Conservation (phyloP, 2,797 vertebrate genomes). For the Intellagama lesueurii region DNA sequence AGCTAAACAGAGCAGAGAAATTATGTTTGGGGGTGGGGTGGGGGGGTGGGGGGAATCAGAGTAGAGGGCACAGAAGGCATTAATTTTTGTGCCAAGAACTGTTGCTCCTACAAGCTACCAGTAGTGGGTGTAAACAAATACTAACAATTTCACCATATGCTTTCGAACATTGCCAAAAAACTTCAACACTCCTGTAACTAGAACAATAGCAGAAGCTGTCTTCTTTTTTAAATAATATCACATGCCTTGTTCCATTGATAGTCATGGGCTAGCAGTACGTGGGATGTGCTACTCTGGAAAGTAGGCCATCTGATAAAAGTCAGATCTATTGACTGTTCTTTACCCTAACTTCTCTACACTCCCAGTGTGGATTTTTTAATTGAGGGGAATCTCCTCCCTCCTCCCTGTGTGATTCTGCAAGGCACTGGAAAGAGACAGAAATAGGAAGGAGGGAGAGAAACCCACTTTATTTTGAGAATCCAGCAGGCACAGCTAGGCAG, state of each 20-base stretch:
- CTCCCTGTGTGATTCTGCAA: background rate
- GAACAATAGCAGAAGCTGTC: constrained; percentile 10
- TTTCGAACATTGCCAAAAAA: background rate
- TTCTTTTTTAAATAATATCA: constrained; percentile 11
- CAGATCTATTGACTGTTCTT: background rate
- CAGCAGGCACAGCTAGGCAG: background rate
- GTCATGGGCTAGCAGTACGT: constrained; percentile 4
- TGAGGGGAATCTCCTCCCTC: background rate
- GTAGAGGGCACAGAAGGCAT: constrained; percentile 3
- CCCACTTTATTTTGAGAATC: too few species aligned
- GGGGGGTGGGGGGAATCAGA: background rate
- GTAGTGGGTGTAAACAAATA: background rate
- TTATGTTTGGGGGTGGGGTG: background rate
- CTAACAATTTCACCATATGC: background rate
- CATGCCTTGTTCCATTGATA: constrained; percentile 22
- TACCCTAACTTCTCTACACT: background rate
- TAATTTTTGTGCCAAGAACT: constrained; percentile 1
- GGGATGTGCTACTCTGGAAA: background rate
- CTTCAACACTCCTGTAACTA: background rate
- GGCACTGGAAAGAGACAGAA: background rate
- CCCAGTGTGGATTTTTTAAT: background rate
- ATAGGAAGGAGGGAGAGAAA: background rate
- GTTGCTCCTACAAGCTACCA: background rate
- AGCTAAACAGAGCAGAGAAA: constrained; percentile 37
- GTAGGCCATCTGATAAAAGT: constrained; percentile 24